Conservation (phyloP, 37 sponge, comb jelly and placozoan genomes). For the Beroe forskalii region DNA sequence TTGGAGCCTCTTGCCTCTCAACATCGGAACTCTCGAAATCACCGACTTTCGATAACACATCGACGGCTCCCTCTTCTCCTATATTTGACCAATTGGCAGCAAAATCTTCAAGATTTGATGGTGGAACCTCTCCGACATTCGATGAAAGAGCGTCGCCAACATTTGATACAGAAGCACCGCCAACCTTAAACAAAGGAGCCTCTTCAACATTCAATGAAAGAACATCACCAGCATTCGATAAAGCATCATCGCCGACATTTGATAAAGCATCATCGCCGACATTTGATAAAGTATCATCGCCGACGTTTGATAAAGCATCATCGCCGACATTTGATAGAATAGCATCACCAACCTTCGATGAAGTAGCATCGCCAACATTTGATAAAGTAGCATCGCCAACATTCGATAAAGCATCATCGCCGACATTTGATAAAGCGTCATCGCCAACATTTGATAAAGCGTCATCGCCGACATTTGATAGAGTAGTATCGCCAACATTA, state of each 20-base stretch:
- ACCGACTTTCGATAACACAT: neutral
- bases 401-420: constrained; percentile 15
- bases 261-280: neutral
- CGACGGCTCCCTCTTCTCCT: neutral
- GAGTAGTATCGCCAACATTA: no score
- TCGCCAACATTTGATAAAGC: constrained; percentile 32
- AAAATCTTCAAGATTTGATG: neutral
- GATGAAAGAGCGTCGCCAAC: neutral
- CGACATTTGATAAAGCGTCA: constrained; percentile 26
- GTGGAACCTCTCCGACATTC: neutral
- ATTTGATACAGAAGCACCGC: neutral
- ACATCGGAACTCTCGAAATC: neutral
- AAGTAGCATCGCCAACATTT: neutral
- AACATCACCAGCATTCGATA: neutral
- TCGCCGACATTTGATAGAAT: neutral
- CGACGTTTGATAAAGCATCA: neutral
- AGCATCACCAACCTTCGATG: neutral
- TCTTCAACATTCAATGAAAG: neutral
- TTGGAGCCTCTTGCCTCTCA: no score
- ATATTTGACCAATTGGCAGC: neutral
- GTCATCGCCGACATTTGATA: constrained; percentile 17
- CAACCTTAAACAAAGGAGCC: neutral
- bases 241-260: neutral
- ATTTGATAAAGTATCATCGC: neutral
- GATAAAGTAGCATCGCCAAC: neutral